Conservation (phyloP, 2,113 vertebrate genomes). For the Dipodomys merriami region DNA sequence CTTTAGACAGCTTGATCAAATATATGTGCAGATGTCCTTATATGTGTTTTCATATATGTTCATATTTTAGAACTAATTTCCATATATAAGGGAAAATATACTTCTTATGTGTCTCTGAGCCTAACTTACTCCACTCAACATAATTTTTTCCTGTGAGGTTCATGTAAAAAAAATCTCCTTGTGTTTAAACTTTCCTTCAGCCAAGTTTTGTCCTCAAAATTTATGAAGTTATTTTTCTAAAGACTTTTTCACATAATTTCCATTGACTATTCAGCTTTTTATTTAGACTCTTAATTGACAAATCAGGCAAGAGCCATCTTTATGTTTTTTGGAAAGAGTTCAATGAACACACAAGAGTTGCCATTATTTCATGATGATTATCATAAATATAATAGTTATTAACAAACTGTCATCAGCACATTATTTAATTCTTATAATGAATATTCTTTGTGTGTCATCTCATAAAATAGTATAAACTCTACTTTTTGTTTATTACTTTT, state of each 20-base stretch:
- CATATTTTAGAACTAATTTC: too few relatives aligned
- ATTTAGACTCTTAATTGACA: slow-evolving; percentile 10
- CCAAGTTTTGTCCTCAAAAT: neutral
- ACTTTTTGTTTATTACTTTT: neutral
- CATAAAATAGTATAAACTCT: neutral
- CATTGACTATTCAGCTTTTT: neutral
- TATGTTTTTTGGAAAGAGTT: neutral
- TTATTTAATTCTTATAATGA: neutral
- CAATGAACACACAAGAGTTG: slow-evolving; percentile 2
- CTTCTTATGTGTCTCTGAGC: too few relatives aligned
- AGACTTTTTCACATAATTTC: neutral
- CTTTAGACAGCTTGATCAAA: too few relatives aligned
- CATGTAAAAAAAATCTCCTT: neutral
- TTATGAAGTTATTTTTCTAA: neutral
- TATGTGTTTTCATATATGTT: too few relatives aligned
- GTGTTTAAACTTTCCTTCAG: neutral
- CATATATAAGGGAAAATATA: too few relatives aligned
- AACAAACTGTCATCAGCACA: neutral
- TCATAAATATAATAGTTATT: slow-evolving; percentile 9
- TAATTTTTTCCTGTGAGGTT: neutral
- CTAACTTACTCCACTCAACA: too few relatives aligned
- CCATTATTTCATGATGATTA: neutral
- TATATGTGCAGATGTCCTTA: too few relatives aligned
- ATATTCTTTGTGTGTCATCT: neutral
- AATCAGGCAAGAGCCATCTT: neutral